Evolutionary conservation across 2,113 vertebrate species (phyloP), one percentile per base, ranked within the genome.

Genomic region (Cyprichromis sp.): DNA sequence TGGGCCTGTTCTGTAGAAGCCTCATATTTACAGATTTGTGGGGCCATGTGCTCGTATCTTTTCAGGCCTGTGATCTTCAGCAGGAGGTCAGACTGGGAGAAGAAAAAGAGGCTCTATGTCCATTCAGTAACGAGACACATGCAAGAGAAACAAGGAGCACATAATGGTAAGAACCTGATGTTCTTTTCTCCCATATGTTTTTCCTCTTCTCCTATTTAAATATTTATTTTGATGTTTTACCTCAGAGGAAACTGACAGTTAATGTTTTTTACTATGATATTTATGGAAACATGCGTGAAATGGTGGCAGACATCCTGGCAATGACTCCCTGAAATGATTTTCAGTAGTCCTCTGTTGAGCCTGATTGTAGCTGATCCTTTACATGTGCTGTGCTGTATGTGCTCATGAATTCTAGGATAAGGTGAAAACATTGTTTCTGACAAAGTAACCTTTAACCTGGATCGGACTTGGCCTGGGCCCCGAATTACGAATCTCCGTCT

Each of bases 61-160:
- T 86, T 36, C 34, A 96, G 95, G 76, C 85, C 76, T 1, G 63
- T 13, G n/a, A 8, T 82, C 6, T 91, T 85, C 12, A 5, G 52
- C 10, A 52, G 8, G 1, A 29, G 24, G 9, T 4, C 14, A 11
- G 90, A 94, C 45, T 93, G 89, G 93, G 84, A 95, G 31, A 54
- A 7, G 2, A 4, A 88, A 2, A 96, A 94, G 24, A 31, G 2
- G 0, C 3, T 38, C 0, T 96, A 94, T 19, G 34, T 95, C 1
- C 4, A 78, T 8, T 88, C 80, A 0, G 95, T 96, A 21, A 87
- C 6, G 9, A 91, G 85, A 53, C 95, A 96, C 73, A 88, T 96
- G 78, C 59, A 19, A 0, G 94, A 95, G 45, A 89, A 90, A 5
- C 5, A 2, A 1, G 53, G 13, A 42, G 7, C 11, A 47, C 26